Base-by-base conservation (phyloP, 2,113 vertebrate species). In the Junco hyemalis region DNA sequence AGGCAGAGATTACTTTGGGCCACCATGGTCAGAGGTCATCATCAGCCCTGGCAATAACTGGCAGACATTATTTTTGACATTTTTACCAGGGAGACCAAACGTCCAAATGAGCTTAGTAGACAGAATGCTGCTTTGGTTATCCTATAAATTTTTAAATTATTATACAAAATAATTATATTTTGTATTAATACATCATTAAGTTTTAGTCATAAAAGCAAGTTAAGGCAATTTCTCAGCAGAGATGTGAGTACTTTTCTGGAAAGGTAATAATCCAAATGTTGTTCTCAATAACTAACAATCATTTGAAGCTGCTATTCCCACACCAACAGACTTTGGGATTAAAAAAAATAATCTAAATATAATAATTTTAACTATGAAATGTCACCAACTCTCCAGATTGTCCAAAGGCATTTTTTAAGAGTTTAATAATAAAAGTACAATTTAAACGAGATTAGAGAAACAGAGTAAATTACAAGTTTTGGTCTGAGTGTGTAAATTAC, bases 121-220 rank as follows among this genome's bases (percentile, higher is more conserved):
- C 2, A 9, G 45, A 90, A 86, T 60, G 26, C 1, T 29, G 13
- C 19, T 82, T 79, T 47, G 38, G 40, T 51, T 36, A 79, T 56
- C 19, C 24, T 1, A 11, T 56, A 68, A 33, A 68, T 60, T 54
- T 74, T 11, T 36, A 6, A 81, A 85, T 44, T 73, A 79, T 78
- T 84, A 45, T 64, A 24, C 74, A 77, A 77, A 85, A 71, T 79
- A 71, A 81, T 93, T 74, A 15, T 15, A n/a, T 72, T 66, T 79
- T 80, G 12, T 51, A 90, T 80, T 72, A 61, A 57, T 72, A 31
- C 26, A 17, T 68, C 68, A 86, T 92, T 86, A 65, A 44, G 12
- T 48, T 88, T 82, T 36, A 53, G 57, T 48, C 79, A 88, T 83
- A 90, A 95, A 93, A 88, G 13, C 23, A 92, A 79, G 90, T 80